These are phyloP conservation scores for Clarias laeviceps DNA, from an alignment of 2,797 vertebrate species.

Conservation along the genomic window DNA sequence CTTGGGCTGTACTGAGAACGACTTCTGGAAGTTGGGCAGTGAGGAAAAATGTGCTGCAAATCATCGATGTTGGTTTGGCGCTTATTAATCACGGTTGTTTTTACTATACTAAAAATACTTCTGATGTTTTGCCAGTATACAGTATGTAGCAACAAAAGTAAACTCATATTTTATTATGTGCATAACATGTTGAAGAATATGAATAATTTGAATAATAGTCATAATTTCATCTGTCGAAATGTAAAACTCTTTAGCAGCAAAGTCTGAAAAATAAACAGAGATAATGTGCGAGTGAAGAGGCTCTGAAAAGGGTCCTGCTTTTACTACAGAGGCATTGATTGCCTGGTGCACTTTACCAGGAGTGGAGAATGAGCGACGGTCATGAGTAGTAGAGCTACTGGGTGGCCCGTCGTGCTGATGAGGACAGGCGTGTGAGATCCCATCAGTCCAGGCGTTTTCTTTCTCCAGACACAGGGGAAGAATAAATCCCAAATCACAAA, in stretches of 20 bases:
- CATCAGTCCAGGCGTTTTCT: constrained; percentile 72
- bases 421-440: constrained; percentile 67
- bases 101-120: background rate
- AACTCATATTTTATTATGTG: too few species aligned
- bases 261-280: constrained; percentile 28
- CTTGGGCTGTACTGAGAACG: constrained; percentile 34
- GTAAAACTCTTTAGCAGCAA: background rate
- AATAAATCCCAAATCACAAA: constrained; percentile 14
- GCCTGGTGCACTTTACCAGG: constrained; percentile 60
- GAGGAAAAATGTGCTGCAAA: constrained; percentile 26
- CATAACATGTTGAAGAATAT: too few species aligned
- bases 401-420: constrained; percentile 63
- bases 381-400: constrained; percentile 57
- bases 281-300: constrained; percentile 58
- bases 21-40: constrained; percentile 14
- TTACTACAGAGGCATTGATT: constrained; percentile 60
- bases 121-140: background rate
- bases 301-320: constrained; percentile 48
- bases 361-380: constrained; percentile 62
- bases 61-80: constrained; percentile 8
- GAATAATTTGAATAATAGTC: too few species aligned
- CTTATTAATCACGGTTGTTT: background rate
- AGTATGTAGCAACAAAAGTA: background rate
- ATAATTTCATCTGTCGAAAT: background rate
- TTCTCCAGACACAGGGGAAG: constrained; percentile 61